Base-by-base conservation (phyloP, 1,140 invertebrate species). In the Procambarus clarkii region DNA sequence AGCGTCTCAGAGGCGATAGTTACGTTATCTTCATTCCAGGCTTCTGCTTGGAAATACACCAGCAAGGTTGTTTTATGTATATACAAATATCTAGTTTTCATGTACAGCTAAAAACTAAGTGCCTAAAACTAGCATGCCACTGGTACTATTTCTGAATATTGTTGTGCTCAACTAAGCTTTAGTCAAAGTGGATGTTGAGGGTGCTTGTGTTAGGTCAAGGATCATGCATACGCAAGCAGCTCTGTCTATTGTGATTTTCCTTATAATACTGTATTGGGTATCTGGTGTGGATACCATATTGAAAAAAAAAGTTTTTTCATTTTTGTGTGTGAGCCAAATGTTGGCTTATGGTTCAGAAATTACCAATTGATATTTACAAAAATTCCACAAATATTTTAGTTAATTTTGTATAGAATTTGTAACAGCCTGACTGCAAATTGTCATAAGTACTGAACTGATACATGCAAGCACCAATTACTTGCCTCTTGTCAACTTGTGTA, bases 141-240 rank as follows among this genome's bases (percentile, higher is more conserved):
- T 86, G 85, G 85, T 86, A 86, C 85, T 74, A 60, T 76, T 77
- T 78, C 58, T 86, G 85, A 86, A 44, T 48, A 86, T 86, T 86
- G 74, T 77, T 78, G 85, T 86, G 85, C 85, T 86, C 85, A 86
- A 86, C 85, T 86, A 86, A 86, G 71, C 85, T 86, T 86, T 78
- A 78, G 85, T 86, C 74, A 86, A 78, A 86, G 85, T 86, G 85
- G 45, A 78, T 83, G 85, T 54, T 60, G 74, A n/a, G 74, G 85
- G 84, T 76, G 48, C 76, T 86, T 44, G 58, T 77, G 85, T 24
- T 48, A 76, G 74, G n/a, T 18, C n/a, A 54, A 58, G 74, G 50
- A 86, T n/a, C 24, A 15, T 77, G 76, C 48, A 58, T 71, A 86
- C 50, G 76, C 71, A 78, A 48, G n/a, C 58, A 86, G n/a, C n/a